phyloP scores from a whole-genome alignment of 2,888 invertebrate species.

The Serrognathus titanus region DNA sequence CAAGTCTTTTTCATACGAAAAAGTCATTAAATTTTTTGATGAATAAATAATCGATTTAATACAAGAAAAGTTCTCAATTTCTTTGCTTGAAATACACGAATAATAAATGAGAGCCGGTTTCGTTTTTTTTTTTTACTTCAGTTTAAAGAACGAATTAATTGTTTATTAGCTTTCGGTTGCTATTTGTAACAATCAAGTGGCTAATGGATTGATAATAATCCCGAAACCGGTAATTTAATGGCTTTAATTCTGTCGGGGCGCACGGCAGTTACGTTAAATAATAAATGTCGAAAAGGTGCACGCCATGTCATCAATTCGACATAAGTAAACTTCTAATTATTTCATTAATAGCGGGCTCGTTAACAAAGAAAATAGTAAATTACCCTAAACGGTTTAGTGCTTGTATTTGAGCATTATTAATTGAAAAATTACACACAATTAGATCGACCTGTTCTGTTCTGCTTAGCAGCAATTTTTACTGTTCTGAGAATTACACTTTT shows the following conservation, averaged over 20 bases:
- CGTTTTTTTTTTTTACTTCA: not conserved
- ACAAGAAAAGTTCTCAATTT: no score
- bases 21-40: no score
- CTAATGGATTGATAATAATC: not conserved
- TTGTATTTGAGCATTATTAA: conserved; percentile 15
- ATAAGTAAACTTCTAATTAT: conserved; percentile 35
- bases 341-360: conserved; percentile 37
- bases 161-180: not conserved
- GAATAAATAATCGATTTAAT: no score
- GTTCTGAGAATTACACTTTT: no score
- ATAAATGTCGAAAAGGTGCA: conserved; percentile 26
- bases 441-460: not conserved
- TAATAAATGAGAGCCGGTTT: not conserved
- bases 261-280: conserved; percentile 32
- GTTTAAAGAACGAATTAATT: not conserved
- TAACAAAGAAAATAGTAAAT: conserved; percentile 37
- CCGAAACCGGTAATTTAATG: not conserved
- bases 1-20: no score
- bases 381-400: conserved; percentile 21
- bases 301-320: conserved; percentile 31
- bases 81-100: no score
- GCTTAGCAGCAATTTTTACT: not conserved
- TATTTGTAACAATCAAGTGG: not conserved
- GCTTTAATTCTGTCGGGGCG: conserved; percentile 21
- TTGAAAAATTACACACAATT: conserved; percentile 1